These are phyloP conservation scores for Pentamera pediparva DNA, from an alignment of 53 echinoderm and acorn worm species.

Conservation along the genomic window DNA sequence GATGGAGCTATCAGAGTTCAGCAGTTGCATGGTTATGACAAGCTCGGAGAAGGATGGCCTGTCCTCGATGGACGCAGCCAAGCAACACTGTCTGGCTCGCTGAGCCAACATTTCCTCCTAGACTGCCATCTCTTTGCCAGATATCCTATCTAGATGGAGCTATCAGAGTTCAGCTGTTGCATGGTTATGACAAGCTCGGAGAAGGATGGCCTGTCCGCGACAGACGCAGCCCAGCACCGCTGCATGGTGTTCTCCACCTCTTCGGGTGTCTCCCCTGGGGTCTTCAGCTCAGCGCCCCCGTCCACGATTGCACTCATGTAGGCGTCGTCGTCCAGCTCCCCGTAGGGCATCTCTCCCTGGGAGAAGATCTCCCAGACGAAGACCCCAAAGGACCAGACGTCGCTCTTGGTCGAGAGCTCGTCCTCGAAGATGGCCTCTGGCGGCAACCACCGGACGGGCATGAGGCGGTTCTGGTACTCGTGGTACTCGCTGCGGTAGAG, in stretches of 20 bases:
- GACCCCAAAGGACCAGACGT: conserved; percentile 93
- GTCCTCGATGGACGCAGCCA: conserved; percentile 77
- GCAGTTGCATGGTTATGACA: conserved; percentile 55
- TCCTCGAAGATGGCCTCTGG: conserved; percentile 94
- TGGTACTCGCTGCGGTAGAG: conserved; percentile 94
- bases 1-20: conserved; percentile 75
- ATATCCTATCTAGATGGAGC: conserved; percentile 48
- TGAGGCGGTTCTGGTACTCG: conserved; percentile 90
- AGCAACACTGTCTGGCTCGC: conserved; percentile 78
- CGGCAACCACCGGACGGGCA: conserved; percentile 99
- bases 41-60: conserved; percentile 83
- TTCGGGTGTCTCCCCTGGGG: conserved; percentile 73
- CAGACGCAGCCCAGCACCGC: conserved; percentile 80
- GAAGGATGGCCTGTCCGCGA: conserved; percentile 83
- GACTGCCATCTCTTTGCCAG: too few species aligned
- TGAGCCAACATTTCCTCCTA: too few species aligned
- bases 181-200: conserved; percentile 69
- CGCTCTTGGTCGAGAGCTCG: conserved; percentile 96
- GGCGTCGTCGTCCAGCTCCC: conserved; percentile 71
- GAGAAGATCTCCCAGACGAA: conserved; percentile 96
- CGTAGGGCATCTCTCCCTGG: conserved; percentile 75
- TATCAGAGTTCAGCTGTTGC: conserved; percentile 66
- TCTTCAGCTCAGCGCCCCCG: conserved; percentile 63
- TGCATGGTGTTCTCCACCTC: conserved; percentile 85
- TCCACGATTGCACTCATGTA: conserved; percentile 88